phyloP scores from a whole-genome alignment of 2,888 invertebrate genomes.

The Amphipyra tragopoginis region DNA sequence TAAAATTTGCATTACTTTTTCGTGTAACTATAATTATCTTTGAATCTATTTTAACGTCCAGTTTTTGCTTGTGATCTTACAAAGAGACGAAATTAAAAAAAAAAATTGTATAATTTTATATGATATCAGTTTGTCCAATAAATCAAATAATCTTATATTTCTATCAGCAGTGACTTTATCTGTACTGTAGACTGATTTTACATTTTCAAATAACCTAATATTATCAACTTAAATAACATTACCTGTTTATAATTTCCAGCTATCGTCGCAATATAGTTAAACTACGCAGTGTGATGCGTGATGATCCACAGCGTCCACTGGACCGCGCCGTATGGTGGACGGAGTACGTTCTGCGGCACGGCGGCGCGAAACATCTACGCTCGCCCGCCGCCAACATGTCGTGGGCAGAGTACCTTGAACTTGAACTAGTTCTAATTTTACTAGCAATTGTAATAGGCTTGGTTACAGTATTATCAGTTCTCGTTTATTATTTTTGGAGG shows the following conservation, averaged over 20 bases:
- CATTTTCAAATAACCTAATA: no score
- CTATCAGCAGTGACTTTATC: no score
- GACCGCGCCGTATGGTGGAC: constrained; percentile 40
- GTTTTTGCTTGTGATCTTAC: no score
- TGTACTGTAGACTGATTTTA: no score
- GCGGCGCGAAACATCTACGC: constrained; percentile 34
- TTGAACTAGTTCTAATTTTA: constrained; percentile 21
- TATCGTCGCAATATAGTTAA: constrained; percentile 17
- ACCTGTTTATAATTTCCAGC: constrained; percentile 9
- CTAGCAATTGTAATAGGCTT: background rate
- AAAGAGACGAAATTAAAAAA: no score
- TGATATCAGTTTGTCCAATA: no score
- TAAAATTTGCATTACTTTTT: no score
- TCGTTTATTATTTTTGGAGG: constrained; percentile 21
- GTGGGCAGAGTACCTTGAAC: constrained; percentile 31
- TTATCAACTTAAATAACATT: no score
- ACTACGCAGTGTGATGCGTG: constrained; percentile 27
- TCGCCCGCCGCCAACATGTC: constrained; percentile 36
- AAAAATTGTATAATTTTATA: no score
- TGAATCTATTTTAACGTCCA: no score
- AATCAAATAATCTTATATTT: no score
- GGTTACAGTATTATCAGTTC: background rate
- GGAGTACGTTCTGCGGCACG: constrained; percentile 38
- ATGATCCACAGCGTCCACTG: constrained; percentile 16
- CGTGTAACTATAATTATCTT: no score